A percentile compares a stretch with the other conserved stretches of the same genome.
Evolutionary conservation across 2,888 invertebrate genomes (phyloP).

Genomic region (Andricus curvator): DNA sequence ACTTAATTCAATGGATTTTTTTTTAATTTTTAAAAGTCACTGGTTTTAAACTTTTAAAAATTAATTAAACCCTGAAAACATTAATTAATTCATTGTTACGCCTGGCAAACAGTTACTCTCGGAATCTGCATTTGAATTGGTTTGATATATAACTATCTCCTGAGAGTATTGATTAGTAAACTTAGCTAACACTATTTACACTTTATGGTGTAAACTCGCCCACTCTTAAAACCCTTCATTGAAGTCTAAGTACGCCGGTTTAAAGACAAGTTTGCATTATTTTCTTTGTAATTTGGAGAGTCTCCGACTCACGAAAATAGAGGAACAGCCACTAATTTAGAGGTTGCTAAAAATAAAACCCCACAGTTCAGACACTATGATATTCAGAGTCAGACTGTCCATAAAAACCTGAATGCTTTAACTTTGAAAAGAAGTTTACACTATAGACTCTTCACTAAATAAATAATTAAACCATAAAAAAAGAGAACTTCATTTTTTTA

Average conservation of each 20-base stretch:
- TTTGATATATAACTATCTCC: neutral
- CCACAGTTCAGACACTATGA: slow-evolving; percentile 67
- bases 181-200: slow-evolving; percentile 15
- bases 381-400: slow-evolving; percentile 63
- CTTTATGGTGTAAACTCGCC: neutral
- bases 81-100: neutral
- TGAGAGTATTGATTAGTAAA: neutral
- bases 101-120: neutral
- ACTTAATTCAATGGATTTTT: no score
- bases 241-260: neutral
- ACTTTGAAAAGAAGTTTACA: slow-evolving; percentile 21
- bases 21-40: no score
- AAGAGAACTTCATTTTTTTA: neutral
- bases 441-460: slow-evolving; percentile 12
- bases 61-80: neutral
- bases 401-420: slow-evolving; percentile 53
- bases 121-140: slow-evolving; percentile 14
- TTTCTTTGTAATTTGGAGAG: slow-evolving; percentile 66
- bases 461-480: slow-evolving; percentile 14
- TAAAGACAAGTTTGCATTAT: slow-evolving; percentile 50
- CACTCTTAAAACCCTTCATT: slow-evolving; percentile 2
- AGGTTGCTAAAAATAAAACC: slow-evolving; percentile 74
- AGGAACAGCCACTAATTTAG: slow-evolving; percentile 72
- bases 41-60: neutral
- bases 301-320: slow-evolving; percentile 71